These are phyloP conservation scores for Thelaira solivaga DNA, from an alignment of 2,888 invertebrate species.

Conservation along the genomic window DNA sequence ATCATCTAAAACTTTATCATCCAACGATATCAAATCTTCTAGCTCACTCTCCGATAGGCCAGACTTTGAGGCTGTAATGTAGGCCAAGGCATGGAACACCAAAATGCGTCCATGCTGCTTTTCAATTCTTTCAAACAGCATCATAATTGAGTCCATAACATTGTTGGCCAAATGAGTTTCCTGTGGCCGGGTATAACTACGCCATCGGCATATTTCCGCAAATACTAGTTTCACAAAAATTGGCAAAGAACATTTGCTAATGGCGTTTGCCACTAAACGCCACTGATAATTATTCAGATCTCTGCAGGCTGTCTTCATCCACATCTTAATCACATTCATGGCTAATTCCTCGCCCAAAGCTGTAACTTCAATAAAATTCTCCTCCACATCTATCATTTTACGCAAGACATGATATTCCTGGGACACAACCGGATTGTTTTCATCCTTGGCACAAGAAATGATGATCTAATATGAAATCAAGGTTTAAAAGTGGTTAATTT, in stretches of 20 bases:
- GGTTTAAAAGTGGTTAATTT: not conserved
- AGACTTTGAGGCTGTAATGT: slow-evolving; percentile 97
- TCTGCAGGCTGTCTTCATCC: slow-evolving; percentile 93
- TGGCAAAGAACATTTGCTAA: slow-evolving; percentile 94
- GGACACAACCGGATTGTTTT: slow-evolving; percentile 90
- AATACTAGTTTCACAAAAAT: slow-evolving; percentile 98
- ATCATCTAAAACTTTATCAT: slow-evolving; percentile 97
- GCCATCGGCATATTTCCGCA: slow-evolving; percentile 98
- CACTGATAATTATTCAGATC: slow-evolving; percentile 96
- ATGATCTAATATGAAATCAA: slow-evolving; percentile 82
- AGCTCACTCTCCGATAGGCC: slow-evolving; percentile 96
- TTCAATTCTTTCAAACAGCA: slow-evolving; percentile 96
- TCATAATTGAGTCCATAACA: slow-evolving; percentile 98
- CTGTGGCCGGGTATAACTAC: slow-evolving; percentile 95
- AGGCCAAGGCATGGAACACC: slow-evolving; percentile 95
- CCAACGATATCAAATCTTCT: slow-evolving; percentile 96
- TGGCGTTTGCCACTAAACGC: slow-evolving; percentile 95
- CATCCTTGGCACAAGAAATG: slow-evolving; percentile 93
- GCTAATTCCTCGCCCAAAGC: slow-evolving; percentile 95
- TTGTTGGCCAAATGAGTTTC: slow-evolving; percentile 95
- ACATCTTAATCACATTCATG: slow-evolving; percentile 91
- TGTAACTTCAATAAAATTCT: slow-evolving; percentile 92
- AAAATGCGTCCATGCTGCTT: slow-evolving; percentile 95
- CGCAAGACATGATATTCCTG: slow-evolving; percentile 90
- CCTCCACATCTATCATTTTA: slow-evolving; percentile 91